Conservation (phyloP, 35 echinoderm and acorn worm genomes). For the Nesometra sesokonis region DNA sequence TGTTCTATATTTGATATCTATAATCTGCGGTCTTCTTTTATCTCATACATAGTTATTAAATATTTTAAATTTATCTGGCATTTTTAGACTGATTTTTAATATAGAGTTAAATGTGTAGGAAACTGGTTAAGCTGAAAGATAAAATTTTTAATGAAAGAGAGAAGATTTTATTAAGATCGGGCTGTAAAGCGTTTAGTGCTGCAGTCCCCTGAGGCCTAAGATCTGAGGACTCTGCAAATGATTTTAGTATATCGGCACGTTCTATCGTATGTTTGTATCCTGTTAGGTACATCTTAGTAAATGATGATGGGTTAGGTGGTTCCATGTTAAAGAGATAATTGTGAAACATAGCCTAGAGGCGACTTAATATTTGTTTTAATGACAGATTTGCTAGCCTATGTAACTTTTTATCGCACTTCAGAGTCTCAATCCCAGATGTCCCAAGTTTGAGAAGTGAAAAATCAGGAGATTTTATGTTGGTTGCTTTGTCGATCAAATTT, state of each 20-base stretch:
- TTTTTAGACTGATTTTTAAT: too few relatives aligned
- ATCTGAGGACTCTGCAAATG: background rate
- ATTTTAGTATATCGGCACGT: background rate
- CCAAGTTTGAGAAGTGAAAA: too few relatives aligned
- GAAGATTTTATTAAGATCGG: background rate
- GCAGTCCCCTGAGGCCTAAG: background rate
- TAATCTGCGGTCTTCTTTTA: too few relatives aligned
- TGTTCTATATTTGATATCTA: too few relatives aligned
- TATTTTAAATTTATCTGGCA: too few relatives aligned
- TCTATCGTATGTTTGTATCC: background rate
- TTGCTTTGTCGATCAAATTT: too few relatives aligned
- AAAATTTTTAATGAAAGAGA: background rate
- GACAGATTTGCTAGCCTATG: background rate
- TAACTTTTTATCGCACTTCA: background rate
- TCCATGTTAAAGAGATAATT: background rate
- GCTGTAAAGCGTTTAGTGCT: background rate
- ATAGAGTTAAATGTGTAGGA: background rate
- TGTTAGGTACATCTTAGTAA: background rate
- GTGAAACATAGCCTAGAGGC: background rate
- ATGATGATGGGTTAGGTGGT: background rate
- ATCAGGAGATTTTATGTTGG: too few relatives aligned
- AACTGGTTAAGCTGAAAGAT: background rate
- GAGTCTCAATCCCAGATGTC: too few relatives aligned
- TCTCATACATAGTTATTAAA: too few relatives aligned
- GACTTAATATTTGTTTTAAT: background rate